Conservation (phyloP, 2,113 vertebrate genomes). For the Crotophaga sulcirostris region DNA sequence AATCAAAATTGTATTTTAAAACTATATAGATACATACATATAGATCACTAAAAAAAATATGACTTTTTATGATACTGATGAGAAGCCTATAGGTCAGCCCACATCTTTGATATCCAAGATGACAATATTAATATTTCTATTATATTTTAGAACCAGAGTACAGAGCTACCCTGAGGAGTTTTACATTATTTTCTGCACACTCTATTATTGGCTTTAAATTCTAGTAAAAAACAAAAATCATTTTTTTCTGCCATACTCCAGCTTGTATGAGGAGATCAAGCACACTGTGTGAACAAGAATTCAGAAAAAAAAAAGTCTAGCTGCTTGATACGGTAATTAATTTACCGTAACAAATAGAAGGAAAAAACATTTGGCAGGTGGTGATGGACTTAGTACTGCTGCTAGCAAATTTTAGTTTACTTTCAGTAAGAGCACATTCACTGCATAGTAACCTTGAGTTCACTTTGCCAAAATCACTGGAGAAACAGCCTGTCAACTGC, state of each 20-base stretch:
- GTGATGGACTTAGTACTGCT: not conserved
- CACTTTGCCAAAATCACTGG: not conserved
- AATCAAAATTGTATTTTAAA: not conserved
- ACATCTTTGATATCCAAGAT: not conserved
- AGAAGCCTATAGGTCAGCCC: not conserved
- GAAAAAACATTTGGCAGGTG: constrained; percentile 10
- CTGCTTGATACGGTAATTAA: not conserved
- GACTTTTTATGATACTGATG: not conserved
- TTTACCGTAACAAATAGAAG: constrained; percentile 27
- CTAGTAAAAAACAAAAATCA: not conserved
- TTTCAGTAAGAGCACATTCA: not conserved
- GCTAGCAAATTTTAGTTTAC: constrained; percentile 18
- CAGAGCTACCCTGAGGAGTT: not conserved
- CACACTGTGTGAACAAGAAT: not conserved
- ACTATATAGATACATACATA: not conserved
- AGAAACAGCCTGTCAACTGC: not conserved
- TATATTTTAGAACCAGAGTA: not conserved
- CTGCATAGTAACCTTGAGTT: not conserved
- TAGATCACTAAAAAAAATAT: not conserved
- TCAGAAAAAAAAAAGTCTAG: not conserved
- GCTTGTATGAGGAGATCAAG: not conserved
- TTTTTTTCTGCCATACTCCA: not conserved
- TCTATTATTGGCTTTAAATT: not conserved
- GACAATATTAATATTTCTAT: not conserved
- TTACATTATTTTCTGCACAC: not conserved